Conservation (phyloP, 2,797 vertebrate genomes). For the Gymnopithys bicolor region DNA sequence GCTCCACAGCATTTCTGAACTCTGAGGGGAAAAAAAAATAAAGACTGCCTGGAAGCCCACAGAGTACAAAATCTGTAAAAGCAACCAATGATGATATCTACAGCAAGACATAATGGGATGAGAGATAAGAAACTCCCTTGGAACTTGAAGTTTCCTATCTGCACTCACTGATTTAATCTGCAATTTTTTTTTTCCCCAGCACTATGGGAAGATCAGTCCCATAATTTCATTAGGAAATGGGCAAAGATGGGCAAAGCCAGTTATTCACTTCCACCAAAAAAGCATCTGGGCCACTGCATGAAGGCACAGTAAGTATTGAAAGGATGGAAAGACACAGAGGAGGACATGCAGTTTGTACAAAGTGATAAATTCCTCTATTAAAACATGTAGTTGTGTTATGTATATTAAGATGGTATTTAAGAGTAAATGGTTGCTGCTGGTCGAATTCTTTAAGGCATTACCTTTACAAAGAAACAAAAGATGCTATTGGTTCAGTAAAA, state of each 20-base stretch:
- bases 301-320: not conserved
- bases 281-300: not conserved
- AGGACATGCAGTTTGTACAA: not conserved
- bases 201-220: not conserved
- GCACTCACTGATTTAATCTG: not conserved
- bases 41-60: not conserved
- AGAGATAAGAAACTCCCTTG: not conserved
- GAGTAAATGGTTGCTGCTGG: not conserved
- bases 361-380: not conserved
- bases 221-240: not conserved
- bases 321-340: not conserved
- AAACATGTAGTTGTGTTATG: not conserved
- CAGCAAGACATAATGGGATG: not conserved
- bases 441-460: conserved; percentile 8
- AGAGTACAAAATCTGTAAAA: not conserved
- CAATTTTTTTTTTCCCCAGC: not conserved
- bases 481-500: not conserved
- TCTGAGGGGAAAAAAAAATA: not conserved
- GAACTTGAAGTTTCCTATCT: not conserved
- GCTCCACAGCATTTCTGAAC: not conserved
- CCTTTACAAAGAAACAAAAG: not conserved
- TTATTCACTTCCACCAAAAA: not conserved
- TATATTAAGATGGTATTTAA: not conserved
- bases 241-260: not conserved
- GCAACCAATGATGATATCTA: not conserved